phyloP scores from a whole-genome alignment of 2,888 invertebrate genomes.

The Miltochrista miniata region DNA sequence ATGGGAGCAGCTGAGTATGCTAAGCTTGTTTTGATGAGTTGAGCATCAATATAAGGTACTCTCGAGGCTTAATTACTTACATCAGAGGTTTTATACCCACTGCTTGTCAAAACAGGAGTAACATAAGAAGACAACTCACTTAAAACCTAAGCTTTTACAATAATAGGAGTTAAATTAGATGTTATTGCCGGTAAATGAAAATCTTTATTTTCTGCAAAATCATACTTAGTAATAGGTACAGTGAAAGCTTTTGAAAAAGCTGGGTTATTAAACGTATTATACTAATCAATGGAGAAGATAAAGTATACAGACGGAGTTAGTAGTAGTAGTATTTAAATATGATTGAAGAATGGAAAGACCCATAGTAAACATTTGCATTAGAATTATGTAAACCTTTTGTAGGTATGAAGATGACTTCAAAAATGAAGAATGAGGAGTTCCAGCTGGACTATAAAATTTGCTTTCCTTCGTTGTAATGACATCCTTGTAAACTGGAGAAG shows the following conservation, averaged over 20 bases:
- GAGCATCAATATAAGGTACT: slow-evolving; percentile 21
- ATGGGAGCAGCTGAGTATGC: slow-evolving; percentile 46
- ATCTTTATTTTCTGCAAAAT: slow-evolving; percentile 26
- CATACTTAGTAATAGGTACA: slow-evolving; percentile 22
- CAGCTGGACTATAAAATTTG: slow-evolving; percentile 30
- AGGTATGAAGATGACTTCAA: slow-evolving; percentile 35
- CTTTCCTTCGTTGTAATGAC: slow-evolving; percentile 38
- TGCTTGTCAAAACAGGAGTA: slow-evolving; percentile 21
- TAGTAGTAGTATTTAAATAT: no score
- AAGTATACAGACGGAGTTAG: no score
- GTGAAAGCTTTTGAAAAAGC: slow-evolving; percentile 19
- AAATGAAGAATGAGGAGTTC: slow-evolving; percentile 25
- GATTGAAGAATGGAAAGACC: no score
- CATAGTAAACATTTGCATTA: slow-evolving; percentile 31
- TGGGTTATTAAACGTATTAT: slow-evolving; percentile 26
- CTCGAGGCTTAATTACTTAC: slow-evolving; percentile 37
- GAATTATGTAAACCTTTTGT: slow-evolving; percentile 21
- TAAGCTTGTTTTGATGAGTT: slow-evolving; percentile 37
- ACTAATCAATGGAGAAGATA: slow-evolving; percentile 25
- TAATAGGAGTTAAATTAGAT: slow-evolving; percentile 26
- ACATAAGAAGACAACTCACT: slow-evolving; percentile 37
- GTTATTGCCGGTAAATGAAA: slow-evolving; percentile 24
- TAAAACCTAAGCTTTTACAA: slow-evolving; percentile 22
- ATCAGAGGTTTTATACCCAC: slow-evolving; percentile 29
- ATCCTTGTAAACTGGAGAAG: slow-evolving; percentile 40